Conservation (phyloP, 2,113 vertebrate species). For the Martes martes region DNA sequence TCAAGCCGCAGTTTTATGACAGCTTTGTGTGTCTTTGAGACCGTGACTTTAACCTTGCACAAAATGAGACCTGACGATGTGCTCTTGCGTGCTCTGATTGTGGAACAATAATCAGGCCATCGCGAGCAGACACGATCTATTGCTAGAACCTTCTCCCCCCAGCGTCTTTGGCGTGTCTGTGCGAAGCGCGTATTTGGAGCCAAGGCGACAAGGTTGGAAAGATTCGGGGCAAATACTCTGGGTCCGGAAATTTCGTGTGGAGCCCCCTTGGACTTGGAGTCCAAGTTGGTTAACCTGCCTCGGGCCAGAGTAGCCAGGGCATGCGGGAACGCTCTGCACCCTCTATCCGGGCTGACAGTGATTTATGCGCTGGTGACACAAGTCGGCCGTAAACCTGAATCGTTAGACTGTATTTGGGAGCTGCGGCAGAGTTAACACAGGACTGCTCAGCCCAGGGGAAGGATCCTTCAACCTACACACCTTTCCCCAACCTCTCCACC, state of each 20-base stretch:
- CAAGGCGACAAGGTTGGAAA: background rate
- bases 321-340: fast-evolving
- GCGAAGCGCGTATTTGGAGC: background rate
- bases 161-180: background rate
- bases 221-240: fast-evolving
- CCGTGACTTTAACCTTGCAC: background rate
- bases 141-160: background rate
- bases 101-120: background rate
- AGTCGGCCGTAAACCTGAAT: background rate
- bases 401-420: background rate
- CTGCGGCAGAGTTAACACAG: background rate
- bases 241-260: background rate
- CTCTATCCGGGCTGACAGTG: background rate
- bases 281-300: background rate
- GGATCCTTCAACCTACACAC: fast-evolving
- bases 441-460: background rate
- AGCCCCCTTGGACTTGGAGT: too few species aligned
- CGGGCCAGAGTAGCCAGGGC: fast-evolving
- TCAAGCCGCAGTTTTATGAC: background rate
- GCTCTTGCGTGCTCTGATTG: background rate
- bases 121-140: fast-evolving
- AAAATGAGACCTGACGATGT: background rate
- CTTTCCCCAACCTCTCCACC: fast-evolving
- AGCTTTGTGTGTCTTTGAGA: background rate
- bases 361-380: background rate